Base-by-base conservation (phyloP, 2,113 vertebrate genomes). In the Mugil cephalus region DNA sequence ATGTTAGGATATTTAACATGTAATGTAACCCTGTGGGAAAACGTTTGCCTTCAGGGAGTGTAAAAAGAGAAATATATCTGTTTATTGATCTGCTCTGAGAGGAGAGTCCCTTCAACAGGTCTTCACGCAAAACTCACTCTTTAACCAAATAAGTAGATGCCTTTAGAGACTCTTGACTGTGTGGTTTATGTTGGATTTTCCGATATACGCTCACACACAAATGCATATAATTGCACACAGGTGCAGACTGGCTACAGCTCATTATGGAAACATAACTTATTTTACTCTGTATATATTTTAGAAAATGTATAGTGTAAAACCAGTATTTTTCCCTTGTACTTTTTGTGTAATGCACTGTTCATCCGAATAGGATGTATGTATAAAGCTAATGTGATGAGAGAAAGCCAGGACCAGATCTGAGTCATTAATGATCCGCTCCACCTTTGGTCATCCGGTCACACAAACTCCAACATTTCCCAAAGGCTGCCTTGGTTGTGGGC, bases 271-370 rank as follows among this genome's bases (percentile, higher is more conserved):
- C 91, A 94, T 99, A 99, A 99, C 96, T 99, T 98, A 99, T 98
- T 99, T 96, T 99, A 98, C 95, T 96, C 96, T 97, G 95, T 99
- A 98, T 95, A 98, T 97, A 98, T 96, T 97, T 95, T 96, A 98
- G 95, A 96, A 85, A 94, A 89, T 97, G 95, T 98, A 97, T 95
- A 98, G 96, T 95, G 94, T 95, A 95, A 97, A 98, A 95, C 91
- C 94, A 96, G 95, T 97, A 96, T 97, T 97, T 96, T 95, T 89
- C 77, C 95, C 92, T 94, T 97, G 96, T 97, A 97, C 94, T 96
- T 96, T n/a, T 93, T 95, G 95, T 97, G 95, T 96, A 95, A 96
- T 95, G 95, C 96, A 97, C 96, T 98, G 96, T 96, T 96, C 77
- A 93, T 93, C 94, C 93, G 87, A 91, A 85, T 86, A 94, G 92